These are phyloP conservation scores for Hermaeophaga mercurialis DNA, from an alignment of 2,888 invertebrate species.

Conservation along the genomic window DNA sequence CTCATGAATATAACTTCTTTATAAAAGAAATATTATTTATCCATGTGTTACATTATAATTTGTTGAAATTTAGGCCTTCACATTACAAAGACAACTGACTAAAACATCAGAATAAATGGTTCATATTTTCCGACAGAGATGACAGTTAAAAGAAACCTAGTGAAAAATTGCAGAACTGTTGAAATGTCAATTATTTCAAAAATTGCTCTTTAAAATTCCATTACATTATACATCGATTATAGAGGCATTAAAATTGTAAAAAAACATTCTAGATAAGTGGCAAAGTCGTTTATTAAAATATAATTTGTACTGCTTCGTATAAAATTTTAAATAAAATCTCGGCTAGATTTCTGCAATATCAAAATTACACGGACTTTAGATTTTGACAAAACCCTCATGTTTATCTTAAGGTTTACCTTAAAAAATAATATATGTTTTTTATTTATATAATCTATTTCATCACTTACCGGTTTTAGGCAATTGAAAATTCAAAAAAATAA, in stretches of 20 bases:
- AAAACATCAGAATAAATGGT: slow-evolving; percentile 29
- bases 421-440: too few relatives aligned
- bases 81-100: slow-evolving; percentile 25
- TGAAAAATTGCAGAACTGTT: slow-evolving; percentile 35
- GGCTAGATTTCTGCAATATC: not conserved
- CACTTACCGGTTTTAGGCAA: too few relatives aligned
- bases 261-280: slow-evolving; percentile 44
- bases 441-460: too few relatives aligned
- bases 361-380: too few relatives aligned
- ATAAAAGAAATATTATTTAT: slow-evolving; percentile 28
- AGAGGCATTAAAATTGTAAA: slow-evolving; percentile 36
- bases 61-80: slow-evolving; percentile 22
- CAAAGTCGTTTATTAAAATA: not conserved
- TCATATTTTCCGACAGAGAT: slow-evolving; percentile 17
- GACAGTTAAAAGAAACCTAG: slow-evolving; percentile 15
- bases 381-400: too few relatives aligned
- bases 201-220: slow-evolving; percentile 39
- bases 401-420: not conserved
- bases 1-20: slow-evolving; percentile 28
- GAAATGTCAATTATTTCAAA: slow-evolving; percentile 41
- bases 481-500: too few relatives aligned
- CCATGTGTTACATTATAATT: slow-evolving; percentile 15
- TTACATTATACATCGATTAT: slow-evolving; percentile 40
- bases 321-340: not conserved
- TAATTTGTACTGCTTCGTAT: not conserved